Conservation (phyloP, 2,888 invertebrate genomes). For the Mythimna loreyi region DNA sequence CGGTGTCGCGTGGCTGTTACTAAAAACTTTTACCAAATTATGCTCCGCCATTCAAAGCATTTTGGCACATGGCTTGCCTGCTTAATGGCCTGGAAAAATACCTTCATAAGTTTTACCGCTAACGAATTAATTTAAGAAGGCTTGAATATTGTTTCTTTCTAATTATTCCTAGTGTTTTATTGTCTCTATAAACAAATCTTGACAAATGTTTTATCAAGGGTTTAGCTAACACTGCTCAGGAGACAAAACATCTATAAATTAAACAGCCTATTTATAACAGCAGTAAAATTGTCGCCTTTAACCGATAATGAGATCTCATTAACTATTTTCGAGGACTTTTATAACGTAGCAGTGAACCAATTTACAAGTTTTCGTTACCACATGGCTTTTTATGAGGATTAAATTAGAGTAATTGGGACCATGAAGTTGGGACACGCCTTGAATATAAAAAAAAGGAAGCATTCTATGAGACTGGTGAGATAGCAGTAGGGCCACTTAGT, state of each 20-base stretch:
- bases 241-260: conserved; percentile 82
- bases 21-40: conserved; percentile 81
- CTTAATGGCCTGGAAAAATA: conserved; percentile 72
- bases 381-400: conserved; percentile 28
- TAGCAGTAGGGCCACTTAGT: neutral
- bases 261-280: conserved; percentile 79
- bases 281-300: conserved; percentile 83
- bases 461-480: neutral
- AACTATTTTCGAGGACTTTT: conserved; percentile 74
- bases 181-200: conserved; percentile 77
- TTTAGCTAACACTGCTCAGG: conserved; percentile 72
- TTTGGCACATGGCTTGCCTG: conserved; percentile 76
- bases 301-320: conserved; percentile 80
- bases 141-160: conserved; percentile 28
- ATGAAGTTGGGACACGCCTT: no score
- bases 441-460: neutral
- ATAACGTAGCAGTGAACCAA: conserved; percentile 66
- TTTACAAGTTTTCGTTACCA: conserved; percentile 51
- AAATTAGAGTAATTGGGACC: conserved; percentile 6
- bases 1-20: conserved; percentile 81
- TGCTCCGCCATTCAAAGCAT: conserved; percentile 72
- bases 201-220: conserved; percentile 69
- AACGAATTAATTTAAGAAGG: conserved; percentile 57
- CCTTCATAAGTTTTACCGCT: conserved; percentile 40
- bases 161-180: conserved; percentile 67